A percentile compares a stretch with the other conserved stretches of the same genome.
Evolutionary conservation across 1,140 invertebrate genomes (phyloP).

Genomic region (Adoxophyes honmai): DNA sequence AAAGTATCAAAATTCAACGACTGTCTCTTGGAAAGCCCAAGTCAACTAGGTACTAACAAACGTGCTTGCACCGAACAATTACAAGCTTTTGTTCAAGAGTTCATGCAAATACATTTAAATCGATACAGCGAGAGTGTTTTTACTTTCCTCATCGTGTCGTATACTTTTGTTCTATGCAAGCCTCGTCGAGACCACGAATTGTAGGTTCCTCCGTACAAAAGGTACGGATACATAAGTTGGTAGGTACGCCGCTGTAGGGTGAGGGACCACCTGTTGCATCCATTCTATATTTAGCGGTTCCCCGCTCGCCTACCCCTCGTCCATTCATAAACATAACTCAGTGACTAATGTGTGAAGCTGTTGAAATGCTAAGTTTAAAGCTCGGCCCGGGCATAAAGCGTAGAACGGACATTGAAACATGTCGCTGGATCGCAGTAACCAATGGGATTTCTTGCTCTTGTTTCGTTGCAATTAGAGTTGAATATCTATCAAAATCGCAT

Average conservation of each 20-base stretch:
- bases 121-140: conserved; percentile 5
- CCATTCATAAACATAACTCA: conserved; percentile 52
- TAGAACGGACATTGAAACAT: neutral
- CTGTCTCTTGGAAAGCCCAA: no score
- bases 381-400: neutral
- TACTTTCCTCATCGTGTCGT: conserved; percentile 5
- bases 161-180: neutral
- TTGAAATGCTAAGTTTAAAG: conserved; percentile 15
- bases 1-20: no score
- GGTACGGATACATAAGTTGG: neutral
- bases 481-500: no score
- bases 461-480: neutral
- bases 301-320: conserved; percentile 28
- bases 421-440: neutral
- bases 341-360: conserved; percentile 61
- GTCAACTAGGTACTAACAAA: no score
- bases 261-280: conserved; percentile 61
- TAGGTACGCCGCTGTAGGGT: conserved; percentile 34
- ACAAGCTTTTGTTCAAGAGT: neutral
- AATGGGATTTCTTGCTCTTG: neutral
- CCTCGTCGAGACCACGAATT: neutral
- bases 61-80: no score
- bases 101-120: conserved; percentile 12
- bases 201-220: neutral
- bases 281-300: conserved; percentile 51